Evolutionary conservation across 1,140 invertebrate species (phyloP), one percentile per base, ranked within the genome.

Genomic region (Pseudomyrmex flavicornis): DNA sequence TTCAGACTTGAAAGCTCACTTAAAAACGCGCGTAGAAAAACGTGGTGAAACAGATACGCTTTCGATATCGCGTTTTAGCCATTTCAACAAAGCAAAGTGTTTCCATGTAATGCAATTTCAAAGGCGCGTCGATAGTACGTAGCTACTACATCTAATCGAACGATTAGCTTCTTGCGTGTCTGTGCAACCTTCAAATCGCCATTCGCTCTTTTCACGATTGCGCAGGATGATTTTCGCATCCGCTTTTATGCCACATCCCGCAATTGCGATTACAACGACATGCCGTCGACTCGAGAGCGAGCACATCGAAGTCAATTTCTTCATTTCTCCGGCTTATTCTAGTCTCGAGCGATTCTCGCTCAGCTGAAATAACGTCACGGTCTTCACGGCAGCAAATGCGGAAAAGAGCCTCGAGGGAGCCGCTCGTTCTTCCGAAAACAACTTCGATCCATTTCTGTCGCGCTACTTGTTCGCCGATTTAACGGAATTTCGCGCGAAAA

Each of bases 301-400:
- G 72, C 46, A 70, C 48, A 58, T 66, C 54, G 59, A 66, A 63
- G 74, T 70, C 50, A 66, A 56, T 61, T 77, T 46, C 48, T 46
- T 72, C 73, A 54, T 72, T 75, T 83, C 54, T 54, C 84, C 44
- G 20, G 58, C 26, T 58, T 68, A 35, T 63, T 10, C 54, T 66
- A 76, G 79, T 69, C 50, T 52, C 48, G 69, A 65, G 50, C 69
- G 75, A 59, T 80, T 56, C 65, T 83, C 17, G 15, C 15, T 61
- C 68, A 58, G 63, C 59, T 75, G 85, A 88, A 87, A 88, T 84
- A 88, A 88, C 82, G 80, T 20, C 46, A 35, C 50, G 46, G 17
- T 35, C 5, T 65, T 58, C 50, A 22, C 20, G 72, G 13, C 46
- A 74, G 68, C 52, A 69, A 10, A 48, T 22, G 50, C 17, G 50